These are phyloP conservation scores for Simalia tracyae DNA, from an alignment of 2,797 vertebrate genomes.

Conservation along the genomic window DNA sequence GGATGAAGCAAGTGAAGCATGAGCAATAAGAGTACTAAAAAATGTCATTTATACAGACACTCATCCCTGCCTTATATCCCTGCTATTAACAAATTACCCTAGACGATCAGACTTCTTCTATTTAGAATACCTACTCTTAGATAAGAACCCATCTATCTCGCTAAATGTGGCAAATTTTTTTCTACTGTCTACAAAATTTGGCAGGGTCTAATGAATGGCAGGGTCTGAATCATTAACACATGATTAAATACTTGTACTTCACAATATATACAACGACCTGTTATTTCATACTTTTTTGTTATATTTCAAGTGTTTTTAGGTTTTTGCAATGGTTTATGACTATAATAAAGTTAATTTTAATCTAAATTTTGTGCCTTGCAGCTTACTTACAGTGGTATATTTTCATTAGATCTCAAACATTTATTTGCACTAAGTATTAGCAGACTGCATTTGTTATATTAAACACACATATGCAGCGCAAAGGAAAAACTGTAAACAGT, in stretches of 20 bases:
- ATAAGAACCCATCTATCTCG: not conserved
- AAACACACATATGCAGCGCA: no score
- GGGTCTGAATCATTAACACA: not conserved
- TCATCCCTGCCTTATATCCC: not conserved
- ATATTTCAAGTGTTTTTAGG: not conserved
- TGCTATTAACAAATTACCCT: not conserved
- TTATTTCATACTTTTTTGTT: not conserved
- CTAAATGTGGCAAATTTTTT: not conserved
- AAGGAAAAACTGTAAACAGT: no score
- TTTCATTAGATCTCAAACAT: no score
- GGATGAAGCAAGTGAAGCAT: not conserved
- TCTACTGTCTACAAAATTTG: not conserved
- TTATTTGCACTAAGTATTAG: no score
- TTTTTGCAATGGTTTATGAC: not conserved
- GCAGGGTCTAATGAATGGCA: not conserved
- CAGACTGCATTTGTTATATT: no score
- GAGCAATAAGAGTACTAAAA: not conserved
- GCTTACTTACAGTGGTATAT: not conserved
- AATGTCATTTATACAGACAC: not conserved
- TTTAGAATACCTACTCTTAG: not conserved
- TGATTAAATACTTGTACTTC: not conserved
- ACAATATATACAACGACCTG: not conserved
- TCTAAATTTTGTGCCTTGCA: not conserved
- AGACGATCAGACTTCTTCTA: not conserved
- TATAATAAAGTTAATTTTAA: not conserved